Conservation (phyloP, 2,113 vertebrate species). For the Vombatus ursinus region DNA sequence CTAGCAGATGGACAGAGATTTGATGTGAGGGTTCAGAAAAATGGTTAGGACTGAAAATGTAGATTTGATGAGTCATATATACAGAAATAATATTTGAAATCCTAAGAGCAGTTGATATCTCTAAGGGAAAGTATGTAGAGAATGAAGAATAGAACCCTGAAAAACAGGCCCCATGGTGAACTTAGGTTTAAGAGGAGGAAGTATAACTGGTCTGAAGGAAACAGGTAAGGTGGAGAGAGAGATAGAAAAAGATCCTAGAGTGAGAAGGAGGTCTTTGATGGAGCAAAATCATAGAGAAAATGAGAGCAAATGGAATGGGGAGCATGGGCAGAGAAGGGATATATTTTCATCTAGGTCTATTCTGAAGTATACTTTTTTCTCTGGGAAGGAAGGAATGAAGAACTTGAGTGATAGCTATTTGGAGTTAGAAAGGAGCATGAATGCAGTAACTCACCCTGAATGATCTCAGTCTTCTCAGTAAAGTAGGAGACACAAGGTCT, state of each 20-base stretch:
- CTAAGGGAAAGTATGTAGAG: background rate
- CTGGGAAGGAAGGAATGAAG: background rate
- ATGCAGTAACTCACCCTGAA: background rate
- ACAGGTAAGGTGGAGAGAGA: background rate
- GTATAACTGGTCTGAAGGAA: background rate
- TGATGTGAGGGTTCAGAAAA: background rate
- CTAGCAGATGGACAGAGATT: background rate
- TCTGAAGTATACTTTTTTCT: background rate
- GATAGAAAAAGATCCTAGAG: background rate
- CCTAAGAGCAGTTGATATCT: background rate
- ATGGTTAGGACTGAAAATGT: background rate
- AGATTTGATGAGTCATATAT: background rate
- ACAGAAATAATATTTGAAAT: background rate
- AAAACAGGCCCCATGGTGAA: background rate
- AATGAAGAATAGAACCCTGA: background rate
- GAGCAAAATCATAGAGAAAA: conserved; percentile 6
- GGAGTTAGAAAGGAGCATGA: conserved; percentile 31
- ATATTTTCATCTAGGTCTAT: background rate
- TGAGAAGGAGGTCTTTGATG: background rate
- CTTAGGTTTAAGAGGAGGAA: background rate
- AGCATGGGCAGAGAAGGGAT: background rate
- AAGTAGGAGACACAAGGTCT: background rate
- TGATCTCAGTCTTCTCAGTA: conserved; percentile 7
- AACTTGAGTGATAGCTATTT: conserved; percentile 10
- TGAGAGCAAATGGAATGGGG: background rate